Percentiles rank a stretch among this genome's conserved stretches.
These are phyloP conservation scores for Mobula hypostoma DNA, from an alignment of 2,113 vertebrate species.

Conservation along the genomic window DNA sequence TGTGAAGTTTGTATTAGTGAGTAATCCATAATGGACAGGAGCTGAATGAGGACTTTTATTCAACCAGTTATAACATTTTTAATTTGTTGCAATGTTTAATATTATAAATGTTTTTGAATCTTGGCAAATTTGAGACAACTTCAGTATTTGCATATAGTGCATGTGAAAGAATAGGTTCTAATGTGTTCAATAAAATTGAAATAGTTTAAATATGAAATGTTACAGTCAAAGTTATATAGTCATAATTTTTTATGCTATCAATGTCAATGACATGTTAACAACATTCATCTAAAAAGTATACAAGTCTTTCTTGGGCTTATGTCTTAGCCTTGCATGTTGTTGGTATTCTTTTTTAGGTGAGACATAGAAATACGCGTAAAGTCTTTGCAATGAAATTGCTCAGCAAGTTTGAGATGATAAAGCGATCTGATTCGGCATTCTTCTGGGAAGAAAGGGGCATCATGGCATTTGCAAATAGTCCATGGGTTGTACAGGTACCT, in stretches of 20 bases:
- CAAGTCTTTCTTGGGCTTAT: neutral
- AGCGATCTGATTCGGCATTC: slow-evolving; percentile 96
- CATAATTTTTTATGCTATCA: no score
- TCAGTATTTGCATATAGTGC: neutral
- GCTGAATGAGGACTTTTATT: no score
- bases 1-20: no score
- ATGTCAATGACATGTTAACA: no score
- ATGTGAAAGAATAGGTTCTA: neutral
- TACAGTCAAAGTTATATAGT: neutral
- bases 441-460: slow-evolving; percentile 99
- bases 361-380: slow-evolving; percentile 87
- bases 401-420: slow-evolving; percentile 99
- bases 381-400: slow-evolving; percentile 98
- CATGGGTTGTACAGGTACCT: slow-evolving; percentile 96
- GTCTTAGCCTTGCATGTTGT: neutral
- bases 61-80: no score
- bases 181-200: neutral
- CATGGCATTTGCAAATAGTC: slow-evolving; percentile 96
- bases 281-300: neutral
- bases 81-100: neutral
- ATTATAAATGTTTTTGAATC: neutral
- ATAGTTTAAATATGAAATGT: neutral
- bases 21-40: no score
- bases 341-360: slow-evolving; percentile 66
- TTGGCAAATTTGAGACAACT: no score